Evolutionary conservation across 2,797 vertebrate species (phyloP), one percentile per base, ranked within the genome.

Genomic region (Manis pentadactyla): DNA sequence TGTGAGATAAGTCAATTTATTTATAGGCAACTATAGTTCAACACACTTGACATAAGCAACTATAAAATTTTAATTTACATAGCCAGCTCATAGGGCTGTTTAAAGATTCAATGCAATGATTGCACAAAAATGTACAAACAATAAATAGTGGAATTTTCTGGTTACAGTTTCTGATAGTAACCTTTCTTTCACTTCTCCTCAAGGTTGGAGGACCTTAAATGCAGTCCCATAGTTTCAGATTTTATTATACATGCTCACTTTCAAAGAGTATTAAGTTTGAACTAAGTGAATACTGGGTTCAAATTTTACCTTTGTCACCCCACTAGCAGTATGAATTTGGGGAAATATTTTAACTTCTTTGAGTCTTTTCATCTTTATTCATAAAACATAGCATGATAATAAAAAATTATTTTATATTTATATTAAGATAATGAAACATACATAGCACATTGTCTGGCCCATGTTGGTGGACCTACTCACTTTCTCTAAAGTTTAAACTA

Each of bases 401-500:
- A 4, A 90, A 93, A 74, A 93, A 90, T 51, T 17, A 18, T 64
- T 88, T 92, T 13, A 46, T 69, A n/a, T 8, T 29, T 71, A 2
- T 75, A n/a, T 77, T 51, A 71, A 68, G 77, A 75, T 57, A 85
- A 89, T 78, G 37, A 92, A 78, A 59, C 5, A 7, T 59, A 92
- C 9, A 78, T 42, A 68, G 71, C 39, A 84, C 15, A 61, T 46
- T 87, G 61, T 87, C 31, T 14, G 5, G 19, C 3, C n/a, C 12
- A 25, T 71, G 39, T 74, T 81, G 15, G 29, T 49, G 5, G 34
- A 46, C 18, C 7, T 93, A 23, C 25, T 37, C 83, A 49, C 51
- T 73, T 93, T 68, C n/a, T 68, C 61, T 86, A 66, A 82, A 93
- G 29, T 77, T 92, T 90, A 82, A 87, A 74, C 10, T 51, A 57